phyloP scores from a whole-genome alignment of 2,888 invertebrate species.

The Apodemia hepburni region DNA sequence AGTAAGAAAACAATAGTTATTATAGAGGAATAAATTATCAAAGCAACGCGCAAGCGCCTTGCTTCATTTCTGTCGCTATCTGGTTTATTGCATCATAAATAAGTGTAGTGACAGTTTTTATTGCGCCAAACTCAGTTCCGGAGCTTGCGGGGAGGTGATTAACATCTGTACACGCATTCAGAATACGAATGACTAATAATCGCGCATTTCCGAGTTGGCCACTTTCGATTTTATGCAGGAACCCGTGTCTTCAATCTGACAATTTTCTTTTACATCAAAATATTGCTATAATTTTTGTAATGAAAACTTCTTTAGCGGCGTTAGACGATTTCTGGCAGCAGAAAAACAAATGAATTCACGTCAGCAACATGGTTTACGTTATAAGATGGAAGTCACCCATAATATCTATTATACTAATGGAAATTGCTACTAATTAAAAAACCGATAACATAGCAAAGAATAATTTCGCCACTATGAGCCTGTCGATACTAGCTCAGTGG shows the following conservation, averaged over 20 bases:
- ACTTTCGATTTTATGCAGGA: constrained; percentile 37
- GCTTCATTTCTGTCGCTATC: constrained; percentile 47
- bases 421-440: too few species aligned
- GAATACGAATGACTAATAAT: constrained; percentile 54
- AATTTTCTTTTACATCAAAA: background rate
- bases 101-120: constrained; percentile 71
- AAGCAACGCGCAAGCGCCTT: constrained; percentile 24
- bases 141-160: constrained; percentile 54
- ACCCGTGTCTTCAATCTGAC: background rate
- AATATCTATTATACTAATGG: too few species aligned
- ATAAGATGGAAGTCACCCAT: too few species aligned
- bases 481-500: too few species aligned
- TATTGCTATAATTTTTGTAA: too few species aligned
- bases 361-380: too few species aligned
- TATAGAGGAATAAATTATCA: constrained; percentile 2
- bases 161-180: constrained; percentile 52
- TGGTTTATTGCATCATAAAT: constrained; percentile 72
- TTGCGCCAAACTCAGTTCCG: constrained; percentile 59
- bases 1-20: constrained; percentile 11
- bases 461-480: too few species aligned
- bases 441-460: too few species aligned
- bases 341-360: too few species aligned
- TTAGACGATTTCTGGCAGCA: too few species aligned
- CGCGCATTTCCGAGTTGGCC: constrained; percentile 34
- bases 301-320: too few species aligned